Evolutionary conservation across 2,888 invertebrate genomes (phyloP), one percentile per base, ranked within the genome.

Genomic region (Byasa hedistus): DNA sequence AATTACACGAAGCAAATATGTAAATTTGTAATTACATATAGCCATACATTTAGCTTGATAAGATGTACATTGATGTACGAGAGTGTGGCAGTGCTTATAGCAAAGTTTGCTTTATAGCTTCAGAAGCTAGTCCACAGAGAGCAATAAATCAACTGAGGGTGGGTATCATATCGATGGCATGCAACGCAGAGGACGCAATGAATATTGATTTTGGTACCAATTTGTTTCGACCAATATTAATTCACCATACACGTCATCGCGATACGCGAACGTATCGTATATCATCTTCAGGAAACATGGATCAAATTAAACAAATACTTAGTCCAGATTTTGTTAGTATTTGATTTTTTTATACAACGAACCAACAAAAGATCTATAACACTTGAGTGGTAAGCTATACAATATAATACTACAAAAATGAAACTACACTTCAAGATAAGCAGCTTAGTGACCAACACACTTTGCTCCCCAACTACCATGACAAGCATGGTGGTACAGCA

Each of bases 201-300:
- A 85, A 85, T 86, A 86, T 87, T 85, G 85, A 86, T 86, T 84
- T 79, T 76, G 75, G 74, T 76, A 76, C 78, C 80, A 83, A 83
- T 85, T 83, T 81, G 77, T 75, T 78, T 76, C 70, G 72, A 72
- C 72, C 74, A 77, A 77, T 77, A 79, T 80, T 77, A 81, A 82
- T 79, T 77, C 75, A 72, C 74, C 48, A 63, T 44, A 56, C 48
- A 62, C 52, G 59, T 59, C 55, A 27, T 56, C 62, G 32, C 32
- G 48, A 59, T 58, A 48, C 54, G 32, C 55, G 54, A 32, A 57
- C 39, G 22, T 66, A 58, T 62, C 66, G 51, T 65, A 60, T 60
- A 62, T 57, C 39, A 61, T 10, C 57, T 21, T 54, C 54, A 61
- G 23, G 24, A 51, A 61, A 66, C 48, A 27, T 27, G 48, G 57